Evolutionary conservation across 1,140 invertebrate genomes (phyloP).

Genomic region (Pseudomyrmex sp.): DNA sequence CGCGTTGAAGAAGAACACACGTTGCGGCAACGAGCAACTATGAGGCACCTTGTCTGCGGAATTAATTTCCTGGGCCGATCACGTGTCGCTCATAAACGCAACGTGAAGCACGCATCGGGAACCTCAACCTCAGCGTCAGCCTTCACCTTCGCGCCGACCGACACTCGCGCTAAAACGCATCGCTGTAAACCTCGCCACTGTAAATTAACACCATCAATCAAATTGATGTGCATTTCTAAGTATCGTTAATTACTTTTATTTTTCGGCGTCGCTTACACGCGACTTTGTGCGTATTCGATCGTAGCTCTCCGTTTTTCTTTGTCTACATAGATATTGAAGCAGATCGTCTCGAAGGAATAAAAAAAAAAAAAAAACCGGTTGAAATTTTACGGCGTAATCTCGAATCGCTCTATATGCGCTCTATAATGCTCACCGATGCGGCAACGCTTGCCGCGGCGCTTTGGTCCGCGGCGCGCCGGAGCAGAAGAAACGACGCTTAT

Average conservation of each 20-base stretch:
- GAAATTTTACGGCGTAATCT: too few relatives aligned
- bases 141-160: slow-evolving; percentile 44
- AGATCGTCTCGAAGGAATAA: too few relatives aligned
- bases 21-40: slow-evolving; percentile 11
- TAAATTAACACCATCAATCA: slow-evolving; percentile 23
- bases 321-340: too few relatives aligned
- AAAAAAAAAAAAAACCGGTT: too few relatives aligned
- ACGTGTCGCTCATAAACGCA: slow-evolving; percentile 29
- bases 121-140: slow-evolving; percentile 19
- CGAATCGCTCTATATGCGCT: too few relatives aligned
- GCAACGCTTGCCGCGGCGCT: not conserved
- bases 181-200: slow-evolving; percentile 25
- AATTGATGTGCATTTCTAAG: slow-evolving; percentile 6
- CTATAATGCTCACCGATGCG: too few relatives aligned
- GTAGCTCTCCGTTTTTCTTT: too few relatives aligned
- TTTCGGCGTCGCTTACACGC: not conserved
- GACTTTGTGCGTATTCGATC: too few relatives aligned
- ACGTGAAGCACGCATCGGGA: slow-evolving; percentile 28
- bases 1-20: not conserved
- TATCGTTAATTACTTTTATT: slow-evolving; percentile 21
- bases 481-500: not conserved
- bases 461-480: too few relatives aligned
- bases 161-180: not conserved
- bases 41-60: slow-evolving; percentile 41
- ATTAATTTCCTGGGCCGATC: slow-evolving; percentile 61